Percentiles rank a stretch among this genome's conserved stretches.
phyloP scores from a whole-genome alignment of 2,888 invertebrate species.

The Anorthoa munda region DNA sequence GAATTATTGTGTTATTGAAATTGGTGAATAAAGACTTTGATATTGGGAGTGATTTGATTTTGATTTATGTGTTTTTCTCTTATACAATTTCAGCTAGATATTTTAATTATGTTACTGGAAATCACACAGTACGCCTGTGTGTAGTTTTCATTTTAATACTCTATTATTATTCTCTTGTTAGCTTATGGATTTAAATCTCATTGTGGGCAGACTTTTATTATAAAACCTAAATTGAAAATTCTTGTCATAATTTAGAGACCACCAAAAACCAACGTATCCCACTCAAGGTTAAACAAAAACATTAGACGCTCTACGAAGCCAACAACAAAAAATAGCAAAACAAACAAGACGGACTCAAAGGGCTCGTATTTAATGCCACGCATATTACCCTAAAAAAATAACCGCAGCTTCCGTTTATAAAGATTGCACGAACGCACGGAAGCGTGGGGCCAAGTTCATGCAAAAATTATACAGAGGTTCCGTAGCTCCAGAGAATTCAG shows the following conservation, averaged over 20 bases:
- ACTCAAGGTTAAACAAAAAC: slow-evolving; percentile 39
- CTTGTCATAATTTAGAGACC: slow-evolving; percentile 24
- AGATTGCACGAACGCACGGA: slow-evolving; percentile 68
- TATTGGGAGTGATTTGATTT: neutral
- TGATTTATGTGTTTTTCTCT: neutral
- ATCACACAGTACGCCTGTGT: too few relatives aligned
- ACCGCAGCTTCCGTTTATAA: slow-evolving; percentile 68
- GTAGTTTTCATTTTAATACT: too few relatives aligned
- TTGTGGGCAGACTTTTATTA: neutral
- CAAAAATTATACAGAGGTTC: slow-evolving; percentile 74
- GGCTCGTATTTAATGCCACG: slow-evolving; percentile 65
- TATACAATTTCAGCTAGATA: too few relatives aligned
- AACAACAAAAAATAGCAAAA: slow-evolving; percentile 44
- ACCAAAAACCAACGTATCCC: slow-evolving; percentile 23
- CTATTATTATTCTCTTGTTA: too few relatives aligned
- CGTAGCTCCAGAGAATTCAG: slow-evolving; percentile 6
- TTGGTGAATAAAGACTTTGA: slow-evolving; percentile 1
- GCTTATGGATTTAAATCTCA: neutral
- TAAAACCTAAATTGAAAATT: slow-evolving; percentile 20
- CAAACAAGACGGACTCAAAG: slow-evolving; percentile 60
- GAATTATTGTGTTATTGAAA: slow-evolving; percentile 24
- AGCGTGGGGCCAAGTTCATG: slow-evolving; percentile 71
- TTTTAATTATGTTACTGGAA: too few relatives aligned
- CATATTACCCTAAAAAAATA: slow-evolving; percentile 67
- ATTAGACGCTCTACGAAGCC: slow-evolving; percentile 41